Percentiles rank a stretch among this genome's conserved stretches.
Conservation (phyloP, 2,113 vertebrate species). For the Dasyurus viverrinus region DNA sequence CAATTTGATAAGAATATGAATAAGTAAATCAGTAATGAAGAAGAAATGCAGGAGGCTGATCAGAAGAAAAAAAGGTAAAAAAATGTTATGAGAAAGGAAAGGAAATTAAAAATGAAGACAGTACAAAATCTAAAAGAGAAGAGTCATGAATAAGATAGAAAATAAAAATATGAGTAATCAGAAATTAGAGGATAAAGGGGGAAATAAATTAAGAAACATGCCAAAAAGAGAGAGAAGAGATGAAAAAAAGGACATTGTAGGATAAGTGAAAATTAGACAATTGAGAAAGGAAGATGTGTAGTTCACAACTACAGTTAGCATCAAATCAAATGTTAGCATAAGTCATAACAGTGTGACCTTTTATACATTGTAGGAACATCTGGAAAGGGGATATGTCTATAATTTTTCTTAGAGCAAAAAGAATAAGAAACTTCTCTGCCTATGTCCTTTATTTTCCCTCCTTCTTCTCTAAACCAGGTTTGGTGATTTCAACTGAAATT, state of each 20-base stretch:
- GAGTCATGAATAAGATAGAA: neutral
- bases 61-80: neutral
- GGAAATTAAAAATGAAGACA: neutral
- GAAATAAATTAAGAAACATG: neutral
- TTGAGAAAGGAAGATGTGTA: neutral
- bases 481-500: neutral
- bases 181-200: neutral
- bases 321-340: neutral
- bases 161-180: neutral
- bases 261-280: neutral
- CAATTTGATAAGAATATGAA: neutral
- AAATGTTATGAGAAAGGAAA: neutral
- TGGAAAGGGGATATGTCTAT: neutral
- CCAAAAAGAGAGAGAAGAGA: neutral
- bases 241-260: neutral
- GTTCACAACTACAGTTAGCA: neutral
- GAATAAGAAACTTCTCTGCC: neutral
- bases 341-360: neutral
- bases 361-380: neutral
- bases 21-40: neutral
- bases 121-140: neutral
- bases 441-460: neutral
- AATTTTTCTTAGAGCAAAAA: neutral
- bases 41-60: neutral
- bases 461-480: neutral